phyloP scores from a whole-genome alignment of 2,113 vertebrate genomes.

The Cyprinus carpio region DNA sequence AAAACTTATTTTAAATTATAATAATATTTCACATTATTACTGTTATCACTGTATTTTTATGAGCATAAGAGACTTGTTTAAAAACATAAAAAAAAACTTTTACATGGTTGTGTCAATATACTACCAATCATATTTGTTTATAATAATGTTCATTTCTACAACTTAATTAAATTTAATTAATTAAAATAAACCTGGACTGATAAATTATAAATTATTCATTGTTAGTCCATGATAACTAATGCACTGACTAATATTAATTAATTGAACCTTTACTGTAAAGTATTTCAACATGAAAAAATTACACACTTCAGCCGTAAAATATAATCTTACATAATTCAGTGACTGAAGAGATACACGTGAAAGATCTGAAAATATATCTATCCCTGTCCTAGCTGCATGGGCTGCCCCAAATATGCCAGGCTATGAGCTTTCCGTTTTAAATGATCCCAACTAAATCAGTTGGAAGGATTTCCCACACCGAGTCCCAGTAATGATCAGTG shows the following conservation, averaged over 20 bases:
- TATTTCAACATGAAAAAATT: not conserved
- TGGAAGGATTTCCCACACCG: conserved; percentile 60
- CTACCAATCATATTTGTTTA: no score
- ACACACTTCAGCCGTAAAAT: not conserved
- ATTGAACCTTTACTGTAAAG: not conserved
- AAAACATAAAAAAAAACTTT: not conserved
- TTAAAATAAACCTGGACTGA: not conserved
- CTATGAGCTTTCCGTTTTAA: conserved; percentile 56
- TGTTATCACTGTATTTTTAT: not conserved
- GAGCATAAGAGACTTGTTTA: not conserved
- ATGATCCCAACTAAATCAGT: conserved; percentile 66
- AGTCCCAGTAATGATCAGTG: conserved; percentile 66
- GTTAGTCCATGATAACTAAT: not conserved
- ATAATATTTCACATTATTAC: no score
- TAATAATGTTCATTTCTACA: no score
- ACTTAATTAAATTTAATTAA: no score
- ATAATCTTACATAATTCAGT: not conserved
- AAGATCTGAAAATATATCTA: conserved; percentile 3
- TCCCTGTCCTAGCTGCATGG: conserved; percentile 48
- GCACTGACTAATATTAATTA: not conserved
- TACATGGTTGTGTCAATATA: no score
- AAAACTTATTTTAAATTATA: no score
- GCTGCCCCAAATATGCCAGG: conserved; percentile 67
- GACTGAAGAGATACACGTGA: not conserved
- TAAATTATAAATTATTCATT: not conserved